Conservation (phyloP, 2,113 vertebrate genomes). For the Asarcornis scutulata region DNA sequence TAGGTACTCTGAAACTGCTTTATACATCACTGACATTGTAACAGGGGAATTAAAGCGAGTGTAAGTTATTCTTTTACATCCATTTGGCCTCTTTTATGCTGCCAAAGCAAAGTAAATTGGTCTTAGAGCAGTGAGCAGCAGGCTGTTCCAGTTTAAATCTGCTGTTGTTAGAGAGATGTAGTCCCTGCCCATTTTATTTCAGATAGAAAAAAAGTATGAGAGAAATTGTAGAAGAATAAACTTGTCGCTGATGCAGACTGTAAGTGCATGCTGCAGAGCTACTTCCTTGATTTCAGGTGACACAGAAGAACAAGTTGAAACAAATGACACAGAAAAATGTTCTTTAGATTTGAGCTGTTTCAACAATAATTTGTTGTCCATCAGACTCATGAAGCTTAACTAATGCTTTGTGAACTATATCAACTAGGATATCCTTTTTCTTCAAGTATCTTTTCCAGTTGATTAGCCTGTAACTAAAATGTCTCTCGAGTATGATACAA, state of each 20-base stretch:
- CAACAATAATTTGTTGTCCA: slow-evolving; percentile 74
- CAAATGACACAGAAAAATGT: slow-evolving; percentile 71
- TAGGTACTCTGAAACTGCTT: background rate
- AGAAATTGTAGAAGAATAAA: background rate
- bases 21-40: background rate
- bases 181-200: background rate
- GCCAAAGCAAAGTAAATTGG: background rate
- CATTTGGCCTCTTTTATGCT: background rate
- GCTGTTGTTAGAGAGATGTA: background rate
- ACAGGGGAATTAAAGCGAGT: background rate
- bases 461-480: slow-evolving; percentile 70
- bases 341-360: slow-evolving; percentile 64
- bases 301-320: slow-evolving; percentile 49
- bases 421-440: slow-evolving; percentile 67
- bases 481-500: slow-evolving; percentile 60
- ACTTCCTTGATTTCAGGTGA: slow-evolving; percentile 47
- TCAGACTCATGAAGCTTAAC: slow-evolving; percentile 68
- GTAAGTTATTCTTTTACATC: background rate
- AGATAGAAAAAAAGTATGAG: background rate
- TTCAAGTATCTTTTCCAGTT: slow-evolving; percentile 70
- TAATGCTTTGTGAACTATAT: slow-evolving; percentile 72
- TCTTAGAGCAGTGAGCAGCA: background rate
- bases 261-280: background rate
- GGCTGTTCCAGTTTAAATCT: background rate
- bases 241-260: background rate